Base-by-base conservation (phyloP, 1,140 invertebrate genomes). In the Achroia grisella region DNA sequence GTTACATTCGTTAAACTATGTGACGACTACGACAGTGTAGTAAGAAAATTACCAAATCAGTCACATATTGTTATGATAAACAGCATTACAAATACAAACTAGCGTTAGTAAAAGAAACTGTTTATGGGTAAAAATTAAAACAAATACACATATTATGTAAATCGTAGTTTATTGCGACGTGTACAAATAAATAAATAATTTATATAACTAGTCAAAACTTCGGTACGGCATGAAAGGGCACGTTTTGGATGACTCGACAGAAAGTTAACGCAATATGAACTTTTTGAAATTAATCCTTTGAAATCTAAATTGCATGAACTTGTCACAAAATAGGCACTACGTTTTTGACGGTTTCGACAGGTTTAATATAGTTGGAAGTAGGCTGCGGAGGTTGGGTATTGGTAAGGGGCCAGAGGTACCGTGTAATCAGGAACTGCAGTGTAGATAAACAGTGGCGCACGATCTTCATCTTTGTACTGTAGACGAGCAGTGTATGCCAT, bases 401-500 rank as follows among this genome's bases (percentile, higher is more conserved):
- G 5, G 10, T 37, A 37, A 8, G 15, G 13, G 1, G 35, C 35
- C n/a, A 37, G 10, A 2, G 35, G 35, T 5, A 66, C 35, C 66
- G 72, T 37, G 39, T 71, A 74, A 33, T 77, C 69, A 6, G 80
- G 77, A 1, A 67, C 67, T 8, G 71, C 62, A 5, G 65, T 67
- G 40, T 84, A 84, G 9, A 80, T 72, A 44, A 68, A 82, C 10
- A 81, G 48, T 0, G 80, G 78, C 0, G 76, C 78, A 4, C 71
- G 66, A 35, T 84, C 78, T 56, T 78, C 80, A 14, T 60, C 62
- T 31, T 39, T 71, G 63, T 84, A 81, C 27, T 79, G 76, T 13
- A 84, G 61, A 43, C 68, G 66, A 15, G 80, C 80, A 1, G 80
- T 80, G 44, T 84, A 84, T 4, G 80, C 80, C 80, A 84, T 84